Conservation (phyloP, 2,888 invertebrate species). For the Formica aserva region DNA sequence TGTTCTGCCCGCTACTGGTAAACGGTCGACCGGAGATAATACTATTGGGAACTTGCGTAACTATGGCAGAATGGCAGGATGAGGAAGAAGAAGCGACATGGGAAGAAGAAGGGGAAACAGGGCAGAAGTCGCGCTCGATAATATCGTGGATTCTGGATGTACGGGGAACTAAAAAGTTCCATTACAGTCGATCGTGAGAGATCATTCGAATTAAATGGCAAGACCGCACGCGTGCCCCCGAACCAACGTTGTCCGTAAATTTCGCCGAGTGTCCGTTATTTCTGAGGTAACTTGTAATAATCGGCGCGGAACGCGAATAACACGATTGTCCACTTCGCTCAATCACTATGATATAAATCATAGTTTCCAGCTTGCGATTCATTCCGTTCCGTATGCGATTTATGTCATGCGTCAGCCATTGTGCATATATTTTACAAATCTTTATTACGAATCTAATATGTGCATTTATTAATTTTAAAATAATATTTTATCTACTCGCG, state of each 20-base stretch:
- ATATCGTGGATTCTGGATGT: slow-evolving; percentile 35
- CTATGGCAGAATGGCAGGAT: slow-evolving; percentile 36
- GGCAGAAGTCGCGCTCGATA: slow-evolving; percentile 35
- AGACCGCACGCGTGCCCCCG: not conserved
- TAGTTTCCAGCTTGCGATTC: slow-evolving; percentile 18
- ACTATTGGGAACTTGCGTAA: slow-evolving; percentile 65
- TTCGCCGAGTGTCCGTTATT: slow-evolving; percentile 31
- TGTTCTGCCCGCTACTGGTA: slow-evolving; percentile 43
- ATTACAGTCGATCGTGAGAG: slow-evolving; percentile 37
- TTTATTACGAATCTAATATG: not conserved
- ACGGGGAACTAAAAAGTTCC: slow-evolving; percentile 32
- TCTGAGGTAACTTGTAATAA: slow-evolving; percentile 31
- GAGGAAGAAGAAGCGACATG: slow-evolving; percentile 3
- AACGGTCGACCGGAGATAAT: slow-evolving; percentile 59
- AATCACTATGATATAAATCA: slow-evolving; percentile 41
- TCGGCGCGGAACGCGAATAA: slow-evolving; percentile 59
- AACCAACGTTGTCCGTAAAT: slow-evolving; percentile 45
- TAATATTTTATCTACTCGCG: not conserved
- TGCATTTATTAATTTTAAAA: not conserved
- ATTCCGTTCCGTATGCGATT: not conserved
- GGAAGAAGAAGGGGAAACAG: not conserved
- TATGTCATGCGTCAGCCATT: not conserved
- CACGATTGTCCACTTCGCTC: slow-evolving; percentile 52
- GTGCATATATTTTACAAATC: not conserved
- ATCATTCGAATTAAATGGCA: slow-evolving; percentile 47